Evolutionary conservation across 2,888 invertebrate genomes (phyloP), one percentile per base, ranked within the genome.

Genomic region (Adela reaumurella): DNA sequence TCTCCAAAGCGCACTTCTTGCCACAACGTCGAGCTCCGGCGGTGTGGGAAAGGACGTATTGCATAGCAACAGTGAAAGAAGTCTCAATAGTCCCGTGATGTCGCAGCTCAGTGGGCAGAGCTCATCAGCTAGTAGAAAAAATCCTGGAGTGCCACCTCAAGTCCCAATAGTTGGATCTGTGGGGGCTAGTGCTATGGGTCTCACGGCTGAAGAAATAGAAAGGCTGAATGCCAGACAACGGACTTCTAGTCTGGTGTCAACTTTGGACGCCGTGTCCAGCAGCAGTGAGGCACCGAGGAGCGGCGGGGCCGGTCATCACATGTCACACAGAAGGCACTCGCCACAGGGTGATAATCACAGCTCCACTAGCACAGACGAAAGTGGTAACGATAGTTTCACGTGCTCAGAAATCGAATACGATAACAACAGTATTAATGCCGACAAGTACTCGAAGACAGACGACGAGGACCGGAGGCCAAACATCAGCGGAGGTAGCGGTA

Each of bases 401-500:
- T 97, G 97, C 74, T 97, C 97, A 0, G 97, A 97, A 78, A 96
- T 96, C 64, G 97, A 97, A 69, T 96, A 95, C 66, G 96, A 96
- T 62, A 94, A 94, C 64, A 90, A 92, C 61, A 91, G 91, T 60
- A 77, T 92, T 53, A 88, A 85, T 49, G 91, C 90, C 16, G 91
- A 91, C 62, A 91, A 92, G 62, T 81, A 85, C 52, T 82, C 80
- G 45, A 85, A 85, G 57, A 82, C 84, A 61, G 79, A 83, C 50
- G 86, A 85, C 57, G 83, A 83, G 57, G 82, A 84, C 42, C 74
- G 84, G 51, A 80, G 83, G 58, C 65, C 62, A 2, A 84, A 83
- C 57, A 77, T 82, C 17, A 81, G 69, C 52, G 84, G 68, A 53
- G 73, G 70, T 53, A 78, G 65, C 64, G 67, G 54, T 60, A 81